phyloP scores from a whole-genome alignment of 2,797 vertebrate genomes.

The Triplophysa bombifrons region DNA sequence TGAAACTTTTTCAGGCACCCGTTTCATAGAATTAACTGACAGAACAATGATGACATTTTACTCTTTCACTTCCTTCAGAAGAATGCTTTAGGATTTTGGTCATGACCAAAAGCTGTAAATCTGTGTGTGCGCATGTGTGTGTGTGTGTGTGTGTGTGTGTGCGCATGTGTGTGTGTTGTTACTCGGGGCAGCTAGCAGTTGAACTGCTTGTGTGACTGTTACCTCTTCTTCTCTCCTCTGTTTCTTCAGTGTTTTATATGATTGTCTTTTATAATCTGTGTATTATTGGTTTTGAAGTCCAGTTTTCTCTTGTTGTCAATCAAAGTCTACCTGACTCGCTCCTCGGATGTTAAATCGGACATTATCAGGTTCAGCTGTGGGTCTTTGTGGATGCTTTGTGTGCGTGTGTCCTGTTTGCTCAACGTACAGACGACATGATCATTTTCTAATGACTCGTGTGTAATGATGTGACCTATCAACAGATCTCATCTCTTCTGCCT shows the following conservation, averaged over 20 bases:
- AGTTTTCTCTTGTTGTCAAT: conserved; percentile 52
- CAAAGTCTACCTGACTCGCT: conserved; percentile 13
- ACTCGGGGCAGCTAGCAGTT: conserved; percentile 54
- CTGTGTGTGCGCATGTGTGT: neutral
- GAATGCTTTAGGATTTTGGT: too few species aligned
- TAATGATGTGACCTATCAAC: too few species aligned
- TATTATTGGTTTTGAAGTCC: conserved; percentile 48
- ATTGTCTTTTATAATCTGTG: conserved; percentile 50
- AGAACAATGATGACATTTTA: neutral
- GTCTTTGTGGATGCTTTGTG: conserved; percentile 46
- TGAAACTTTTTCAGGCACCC: neutral
- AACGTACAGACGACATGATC: neutral
- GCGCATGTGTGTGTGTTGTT: neutral
- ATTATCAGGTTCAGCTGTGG: neutral
- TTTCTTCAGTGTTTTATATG: conserved; percentile 57
- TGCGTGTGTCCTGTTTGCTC: neutral
- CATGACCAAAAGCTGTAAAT: neutral
- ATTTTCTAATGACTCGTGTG: too few species aligned
- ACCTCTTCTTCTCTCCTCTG: conserved; percentile 66
- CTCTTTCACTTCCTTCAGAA: conserved; percentile 5
- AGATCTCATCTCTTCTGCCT: neutral
- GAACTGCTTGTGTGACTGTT: conserved; percentile 66
- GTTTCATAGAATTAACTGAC: neutral
- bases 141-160: neutral
- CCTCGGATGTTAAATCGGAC: neutral